Base-by-base conservation (phyloP, 2,888 invertebrate species). In the Oxycera nigricornis region DNA sequence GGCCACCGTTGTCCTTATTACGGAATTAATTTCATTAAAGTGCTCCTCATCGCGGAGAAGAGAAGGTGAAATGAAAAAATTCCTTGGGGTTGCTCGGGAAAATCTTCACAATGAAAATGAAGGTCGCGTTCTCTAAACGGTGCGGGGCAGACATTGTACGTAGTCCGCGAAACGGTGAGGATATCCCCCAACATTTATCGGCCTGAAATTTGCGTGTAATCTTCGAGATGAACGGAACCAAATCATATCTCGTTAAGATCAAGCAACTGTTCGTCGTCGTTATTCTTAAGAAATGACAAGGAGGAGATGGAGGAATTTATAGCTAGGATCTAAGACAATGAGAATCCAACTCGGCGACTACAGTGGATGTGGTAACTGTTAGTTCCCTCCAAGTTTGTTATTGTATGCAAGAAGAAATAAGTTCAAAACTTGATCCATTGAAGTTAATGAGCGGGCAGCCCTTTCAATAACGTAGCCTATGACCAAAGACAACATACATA, bases 21-120 rank as follows among this genome's bases (percentile, higher is more conserved):
- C 55, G 65, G 76, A 76, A 76, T 76, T 76, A 76, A 76, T 76
- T 76, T 76, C 76, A 76, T 76, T 76, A 73, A 76, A 72, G 76
- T 17, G 67, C 65, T 70, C 65, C 46, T 28, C 52, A 39, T 52
- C 17, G 72, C 65, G 55, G 52, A 72, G 72, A 74, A 76, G 55
- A 39, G 74, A 76, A 76, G 74, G 74, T 76, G 57, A 74, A 76
- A 76, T 76, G 74, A 74, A 72, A 68, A 72, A 76, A 72, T 74
- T 76, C 74, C 76, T 76, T 65, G 46, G 65, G 57, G 67, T 72
- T 72, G 57, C 30, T 59, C 24, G 35, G 30, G 72, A 70, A 50
- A 62, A 65, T 65, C 59, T 57, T 52, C 52, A 41, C 41, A 70
- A 52, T 50, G 68, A 24, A 26, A 59, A 72, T 65, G 73, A 74